phyloP scores from a whole-genome alignment of 92 coral and sea anemone genomes.

The Diadumene lineata region DNA sequence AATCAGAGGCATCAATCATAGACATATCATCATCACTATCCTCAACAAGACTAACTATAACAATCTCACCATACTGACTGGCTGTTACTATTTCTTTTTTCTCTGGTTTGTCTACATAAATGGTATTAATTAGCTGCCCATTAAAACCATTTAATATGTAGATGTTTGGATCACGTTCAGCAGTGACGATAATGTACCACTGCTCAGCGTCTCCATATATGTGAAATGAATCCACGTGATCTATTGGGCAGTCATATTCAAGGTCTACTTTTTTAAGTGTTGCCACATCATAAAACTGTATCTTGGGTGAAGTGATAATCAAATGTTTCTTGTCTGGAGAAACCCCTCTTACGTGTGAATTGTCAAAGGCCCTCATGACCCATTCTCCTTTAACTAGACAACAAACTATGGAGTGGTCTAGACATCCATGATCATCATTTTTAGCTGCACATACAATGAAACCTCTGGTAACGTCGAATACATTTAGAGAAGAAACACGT shows the following conservation, averaged over 20 bases:
- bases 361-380: neutral
- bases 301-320: neutral
- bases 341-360: neutral
- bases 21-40: too few relatives aligned
- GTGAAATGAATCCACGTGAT: neutral
- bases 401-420: neutral
- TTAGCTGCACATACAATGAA: neutral
- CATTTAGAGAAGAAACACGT: neutral
- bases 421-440: neutral
- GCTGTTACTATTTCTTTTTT: neutral
- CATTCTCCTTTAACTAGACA: neutral
- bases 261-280: neutral
- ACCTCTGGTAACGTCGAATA: neutral
- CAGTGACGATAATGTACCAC: neutral
- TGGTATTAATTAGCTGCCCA: neutral
- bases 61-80: neutral
- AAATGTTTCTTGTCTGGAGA: neutral
- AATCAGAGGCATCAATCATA: too few relatives aligned
- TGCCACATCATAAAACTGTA: neutral
- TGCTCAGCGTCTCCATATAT: neutral
- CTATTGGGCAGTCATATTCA: neutral
- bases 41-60: neutral
- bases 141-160: neutral
- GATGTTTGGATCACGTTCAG: neutral
- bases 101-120: neutral